phyloP scores from a whole-genome alignment of 2,888 invertebrate species.

The Fragum fragum region DNA sequence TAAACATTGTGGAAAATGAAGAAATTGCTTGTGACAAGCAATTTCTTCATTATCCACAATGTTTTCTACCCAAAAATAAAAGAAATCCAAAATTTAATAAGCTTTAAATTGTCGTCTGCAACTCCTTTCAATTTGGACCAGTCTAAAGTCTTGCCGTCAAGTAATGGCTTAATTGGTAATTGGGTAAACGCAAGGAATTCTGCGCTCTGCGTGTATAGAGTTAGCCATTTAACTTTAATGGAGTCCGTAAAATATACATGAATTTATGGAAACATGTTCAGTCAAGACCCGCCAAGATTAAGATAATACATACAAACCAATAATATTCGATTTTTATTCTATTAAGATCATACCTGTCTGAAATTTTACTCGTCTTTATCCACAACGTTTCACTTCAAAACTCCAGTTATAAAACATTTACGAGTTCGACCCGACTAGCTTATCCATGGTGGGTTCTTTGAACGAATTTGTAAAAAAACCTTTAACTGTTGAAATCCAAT shows the following conservation, averaged over 20 bases:
- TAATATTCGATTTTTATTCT: not conserved
- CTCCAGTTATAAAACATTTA: not conserved
- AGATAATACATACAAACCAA: slow-evolving; percentile 14
- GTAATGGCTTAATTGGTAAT: too few relatives aligned
- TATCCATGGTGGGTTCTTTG: not conserved
- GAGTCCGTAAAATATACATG: slow-evolving; percentile 5
- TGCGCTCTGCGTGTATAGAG: too few relatives aligned
- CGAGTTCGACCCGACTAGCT: not conserved
- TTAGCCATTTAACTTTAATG: not conserved
- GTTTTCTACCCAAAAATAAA: too few relatives aligned
- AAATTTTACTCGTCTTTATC: not conserved
- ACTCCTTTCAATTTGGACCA: too few relatives aligned
- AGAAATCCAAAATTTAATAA: too few relatives aligned
- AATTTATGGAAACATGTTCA: slow-evolving; percentile 22
- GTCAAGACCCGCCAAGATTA: slow-evolving; percentile 20
- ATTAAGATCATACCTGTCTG: slow-evolving; percentile 2
- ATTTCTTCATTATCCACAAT: too few relatives aligned
- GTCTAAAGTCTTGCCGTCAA: too few relatives aligned
- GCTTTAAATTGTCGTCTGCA: too few relatives aligned
- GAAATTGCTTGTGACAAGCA: too few relatives aligned
- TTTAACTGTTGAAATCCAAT: slow-evolving; percentile 32
- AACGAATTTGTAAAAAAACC: slow-evolving; percentile 14
- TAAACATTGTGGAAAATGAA: too few relatives aligned
- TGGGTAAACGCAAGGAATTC: too few relatives aligned
- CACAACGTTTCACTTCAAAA: not conserved